Base-by-base conservation (phyloP, 2,888 invertebrate species). In the Xylota sylvarum region DNA sequence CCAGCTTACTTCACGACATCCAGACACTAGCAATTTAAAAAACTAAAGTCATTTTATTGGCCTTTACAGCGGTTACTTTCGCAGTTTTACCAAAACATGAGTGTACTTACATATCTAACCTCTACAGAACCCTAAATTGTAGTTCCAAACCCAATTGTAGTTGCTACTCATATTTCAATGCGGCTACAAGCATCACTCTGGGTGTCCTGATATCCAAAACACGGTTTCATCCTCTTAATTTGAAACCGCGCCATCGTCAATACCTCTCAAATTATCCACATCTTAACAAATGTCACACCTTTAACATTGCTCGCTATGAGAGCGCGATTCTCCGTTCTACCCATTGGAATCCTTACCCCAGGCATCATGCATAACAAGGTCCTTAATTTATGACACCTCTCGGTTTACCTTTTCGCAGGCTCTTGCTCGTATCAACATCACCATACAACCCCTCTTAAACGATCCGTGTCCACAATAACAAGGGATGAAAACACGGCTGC, bases 211-310 rank as follows among this genome's bases (percentile, higher is more conserved):
- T 37, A 40, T 43, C 27, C 43, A 35, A 72, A 72, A 72, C 46
- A 23, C 9, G 48, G 48, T 58, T 35, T 74, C 67, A 64, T 56
- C 7, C 60, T 74, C 55, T 64, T 12, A 70, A 69, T 64, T 56
- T 9, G 48, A 65, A 52, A 85, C 69, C 70, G 52, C 81, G 12
- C 48, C 64, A 69, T 23, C 23, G 43, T 56, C 40, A 55, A 35
- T 62, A 30, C 84, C 84, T 60, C 84, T 72, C 87, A 77, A 88
- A 88, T 88, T 88, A 88, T 73, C 73, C 82, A 74, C 84, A 81
- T 74, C 70, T 80, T 78, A 79, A 81, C 67, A 82, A 85, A 77
- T 79, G 88, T 88, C 88, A 88, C 88, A 88, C 88, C 88, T 85
- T 85, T 79, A 32, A 30, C 55, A 70, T 67, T 46, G 10, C 85